These are phyloP conservation scores for Dipodomys ordii DNA, from an alignment of 2,113 vertebrate species.

Conservation along the genomic window DNA sequence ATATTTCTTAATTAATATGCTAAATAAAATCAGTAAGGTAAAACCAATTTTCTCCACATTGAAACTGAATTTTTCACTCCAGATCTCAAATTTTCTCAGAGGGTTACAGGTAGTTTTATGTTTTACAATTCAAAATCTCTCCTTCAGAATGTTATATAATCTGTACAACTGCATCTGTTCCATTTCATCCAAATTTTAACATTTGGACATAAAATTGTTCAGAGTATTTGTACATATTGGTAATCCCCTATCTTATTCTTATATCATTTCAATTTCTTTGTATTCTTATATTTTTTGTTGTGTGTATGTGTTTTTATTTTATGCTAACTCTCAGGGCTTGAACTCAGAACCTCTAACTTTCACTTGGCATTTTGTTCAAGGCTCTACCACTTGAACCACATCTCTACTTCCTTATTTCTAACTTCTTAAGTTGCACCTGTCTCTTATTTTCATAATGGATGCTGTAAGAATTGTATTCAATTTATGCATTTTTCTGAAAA, in stretches of 20 bases:
- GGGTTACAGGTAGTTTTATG: background rate
- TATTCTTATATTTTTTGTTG: background rate
- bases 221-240: background rate
- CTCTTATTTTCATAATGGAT: background rate
- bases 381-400: too few species aligned
- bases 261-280: background rate
- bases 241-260: background rate
- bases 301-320: too few species aligned
- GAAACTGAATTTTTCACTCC: background rate
- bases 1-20: background rate
- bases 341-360: too few species aligned
- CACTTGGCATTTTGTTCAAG: too few species aligned
- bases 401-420: background rate
- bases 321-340: too few species aligned
- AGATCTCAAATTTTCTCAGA: background rate
- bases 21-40: background rate
- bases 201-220: background rate
- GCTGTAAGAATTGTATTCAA: background rate
- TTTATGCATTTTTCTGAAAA: constrained; percentile 3
- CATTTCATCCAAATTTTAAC: background rate
- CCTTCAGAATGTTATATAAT: background rate
- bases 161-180: background rate
- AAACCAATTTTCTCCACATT: background rate
- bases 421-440: background rate
- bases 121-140: background rate